Conservation (phyloP, 2,888 invertebrate genomes). For the Sclerodermus sp. region DNA sequence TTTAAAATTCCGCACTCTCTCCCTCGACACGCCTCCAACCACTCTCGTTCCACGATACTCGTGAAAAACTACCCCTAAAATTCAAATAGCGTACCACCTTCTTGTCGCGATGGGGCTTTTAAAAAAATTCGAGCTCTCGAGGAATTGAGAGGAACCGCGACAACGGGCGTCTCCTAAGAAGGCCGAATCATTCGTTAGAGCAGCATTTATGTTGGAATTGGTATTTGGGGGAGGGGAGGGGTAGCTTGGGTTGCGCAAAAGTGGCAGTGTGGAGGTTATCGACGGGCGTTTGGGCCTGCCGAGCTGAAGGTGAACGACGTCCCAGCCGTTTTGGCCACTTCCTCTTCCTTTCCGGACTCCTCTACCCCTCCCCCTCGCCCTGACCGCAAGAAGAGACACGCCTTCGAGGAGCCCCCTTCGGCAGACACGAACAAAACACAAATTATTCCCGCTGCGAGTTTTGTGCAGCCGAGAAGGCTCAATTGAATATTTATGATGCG, state of each 20-base stretch:
- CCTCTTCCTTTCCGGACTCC: neutral
- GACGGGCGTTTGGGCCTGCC: no score
- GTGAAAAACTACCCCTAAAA: no score
- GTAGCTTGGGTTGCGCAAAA: no score
- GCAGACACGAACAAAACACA: neutral
- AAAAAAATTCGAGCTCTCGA: no score
- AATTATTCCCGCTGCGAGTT: slow-evolving; percentile 1
- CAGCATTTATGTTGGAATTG: neutral
- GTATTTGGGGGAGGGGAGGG: no score
- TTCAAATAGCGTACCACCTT: no score
- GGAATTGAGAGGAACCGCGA: no score
- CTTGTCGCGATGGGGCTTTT: no score
- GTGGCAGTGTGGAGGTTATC: no score
- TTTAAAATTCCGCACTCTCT: no score
- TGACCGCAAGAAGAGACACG: neutral
- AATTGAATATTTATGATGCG: neutral
- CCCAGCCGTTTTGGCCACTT: neutral
- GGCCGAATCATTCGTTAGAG: neutral
- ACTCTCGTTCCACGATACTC: neutral
- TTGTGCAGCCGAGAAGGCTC: neutral
- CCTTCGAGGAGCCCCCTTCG: neutral
- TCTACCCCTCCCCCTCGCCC: neutral
- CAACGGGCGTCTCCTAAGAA: no score
- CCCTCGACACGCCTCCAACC: no score
- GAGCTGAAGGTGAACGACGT: neutral